Conservation (phyloP, 2,888 invertebrate species). For the Tetanocera ferruginea region DNA sequence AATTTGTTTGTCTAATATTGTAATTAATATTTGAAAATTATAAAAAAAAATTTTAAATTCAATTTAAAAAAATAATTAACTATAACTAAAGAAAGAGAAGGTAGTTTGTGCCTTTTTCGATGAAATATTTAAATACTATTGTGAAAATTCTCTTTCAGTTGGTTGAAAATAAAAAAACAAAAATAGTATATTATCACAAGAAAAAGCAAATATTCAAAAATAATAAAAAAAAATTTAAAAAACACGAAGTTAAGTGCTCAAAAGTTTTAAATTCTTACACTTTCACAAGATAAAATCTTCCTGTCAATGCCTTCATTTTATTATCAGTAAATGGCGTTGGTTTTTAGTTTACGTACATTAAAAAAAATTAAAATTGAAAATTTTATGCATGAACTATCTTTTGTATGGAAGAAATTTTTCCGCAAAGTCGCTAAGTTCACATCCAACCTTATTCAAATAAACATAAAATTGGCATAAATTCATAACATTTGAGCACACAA, state of each 20-base stretch:
- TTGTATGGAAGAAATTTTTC: neutral
- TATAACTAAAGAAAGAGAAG: conserved; percentile 10
- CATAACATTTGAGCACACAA: conserved; percentile 13
- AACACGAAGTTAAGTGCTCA: conserved; percentile 6
- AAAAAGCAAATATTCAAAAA: neutral
- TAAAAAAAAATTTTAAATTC: neutral
- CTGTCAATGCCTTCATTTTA: neutral
- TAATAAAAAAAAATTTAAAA: neutral
- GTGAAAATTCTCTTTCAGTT: conserved; percentile 27
- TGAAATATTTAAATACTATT: conserved; percentile 15
- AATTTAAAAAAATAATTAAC: conserved; percentile 11
- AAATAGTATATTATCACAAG: neutral
- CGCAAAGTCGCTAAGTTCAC: neutral
- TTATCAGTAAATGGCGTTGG: neutral
- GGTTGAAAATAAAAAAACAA: conserved; percentile 14
- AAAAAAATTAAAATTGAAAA: neutral
- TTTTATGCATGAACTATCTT: neutral
- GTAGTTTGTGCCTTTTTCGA: conserved; percentile 41
- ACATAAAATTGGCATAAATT: neutral
- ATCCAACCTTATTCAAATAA: neutral
- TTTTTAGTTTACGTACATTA: neutral
- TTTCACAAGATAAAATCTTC: neutral
- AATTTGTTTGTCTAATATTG: neutral
- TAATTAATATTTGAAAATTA: neutral
- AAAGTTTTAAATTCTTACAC: conserved; percentile 13